These are phyloP conservation scores for Ditula angustiorana DNA, from an alignment of 2,888 invertebrate genomes.

Conservation along the genomic window DNA sequence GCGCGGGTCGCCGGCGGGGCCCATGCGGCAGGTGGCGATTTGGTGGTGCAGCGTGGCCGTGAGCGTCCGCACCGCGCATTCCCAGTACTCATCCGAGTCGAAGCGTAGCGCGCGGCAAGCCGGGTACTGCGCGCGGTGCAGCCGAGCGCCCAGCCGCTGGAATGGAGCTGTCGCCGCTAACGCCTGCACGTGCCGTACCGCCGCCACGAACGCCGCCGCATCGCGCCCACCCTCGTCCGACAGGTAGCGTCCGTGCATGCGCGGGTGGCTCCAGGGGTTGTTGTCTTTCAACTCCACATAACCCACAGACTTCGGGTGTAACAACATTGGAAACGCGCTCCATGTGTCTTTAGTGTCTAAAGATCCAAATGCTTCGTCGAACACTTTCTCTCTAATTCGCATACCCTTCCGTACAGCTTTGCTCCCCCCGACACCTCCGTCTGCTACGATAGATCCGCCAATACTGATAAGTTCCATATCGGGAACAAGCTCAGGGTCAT, in stretches of 20 bases:
- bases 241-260: conserved; percentile 93
- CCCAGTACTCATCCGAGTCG: conserved; percentile 89
- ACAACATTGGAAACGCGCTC: conserved; percentile 88
- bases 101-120: conserved; percentile 79
- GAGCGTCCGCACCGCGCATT: conserved; percentile 87
- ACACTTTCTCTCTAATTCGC: conserved; percentile 83
- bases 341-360: conserved; percentile 85
- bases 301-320: conserved; percentile 91
- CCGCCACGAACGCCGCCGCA: conserved; percentile 85
- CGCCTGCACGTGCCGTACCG: conserved; percentile 87
- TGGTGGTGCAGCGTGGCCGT: conserved; percentile 88
- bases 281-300: conserved; percentile 88
- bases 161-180: conserved; percentile 86
- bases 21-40: conserved; percentile 90
- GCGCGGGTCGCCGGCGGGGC: conserved; percentile 84
- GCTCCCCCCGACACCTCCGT: conserved; percentile 77
- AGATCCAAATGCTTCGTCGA: conserved; percentile 82
- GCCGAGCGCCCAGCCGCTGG: conserved; percentile 81
- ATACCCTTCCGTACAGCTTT: conserved; percentile 81
- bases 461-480: conserved; percentile 88
- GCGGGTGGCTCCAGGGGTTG: conserved; percentile 90
- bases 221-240: conserved; percentile 85
- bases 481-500: conserved; percentile 86
- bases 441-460: conserved; percentile 87
- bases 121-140: conserved; percentile 81